Evolutionary conservation across 2,888 invertebrate genomes (phyloP).

Genomic region (Odiellus spinosus): DNA sequence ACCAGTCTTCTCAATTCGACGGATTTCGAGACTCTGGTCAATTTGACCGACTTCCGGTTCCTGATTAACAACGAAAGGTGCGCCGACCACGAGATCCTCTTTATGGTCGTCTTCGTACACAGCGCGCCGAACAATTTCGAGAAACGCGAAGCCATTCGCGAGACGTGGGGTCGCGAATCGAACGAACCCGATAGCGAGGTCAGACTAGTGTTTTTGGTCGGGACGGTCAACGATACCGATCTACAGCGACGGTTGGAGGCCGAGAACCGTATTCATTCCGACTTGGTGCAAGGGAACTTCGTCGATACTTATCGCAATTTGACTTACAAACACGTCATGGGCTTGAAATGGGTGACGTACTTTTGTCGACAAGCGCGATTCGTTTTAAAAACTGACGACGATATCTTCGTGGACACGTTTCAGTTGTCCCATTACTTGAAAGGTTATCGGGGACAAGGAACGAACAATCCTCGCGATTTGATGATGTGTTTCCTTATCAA

Average conservation of each 20-base stretch:
- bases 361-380: conserved; percentile 28
- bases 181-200: conserved; percentile 12
- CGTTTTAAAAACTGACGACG: conserved; percentile 34
- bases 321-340: conserved; percentile 34
- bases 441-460: conserved; percentile 13
- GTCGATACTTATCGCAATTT: conserved; percentile 33
- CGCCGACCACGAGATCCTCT: conserved; percentile 7
- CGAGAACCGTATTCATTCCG: conserved; percentile 17
- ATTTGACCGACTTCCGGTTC: conserved; percentile 16
- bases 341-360: conserved; percentile 29
- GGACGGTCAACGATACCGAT: conserved; percentile 11
- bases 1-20: not conserved
- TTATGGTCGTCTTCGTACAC: conserved; percentile 19
- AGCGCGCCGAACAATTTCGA: conserved; percentile 18
- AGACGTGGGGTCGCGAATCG: conserved; percentile 16
- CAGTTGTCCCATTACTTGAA: conserved; percentile 20
- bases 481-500: conserved; percentile 20
- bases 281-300: conserved; percentile 26
- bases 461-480: conserved; percentile 14
- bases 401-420: conserved; percentile 33
- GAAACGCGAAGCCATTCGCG: conserved; percentile 17
- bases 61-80: conserved; percentile 16
- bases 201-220: conserved; percentile 20
- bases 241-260: conserved; percentile 12
- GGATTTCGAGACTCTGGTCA: conserved; percentile 15